Base-by-base conservation (phyloP, 37 sponge, comb jelly and placozoan genomes). In the Mnemiopsis leidyi region DNA sequence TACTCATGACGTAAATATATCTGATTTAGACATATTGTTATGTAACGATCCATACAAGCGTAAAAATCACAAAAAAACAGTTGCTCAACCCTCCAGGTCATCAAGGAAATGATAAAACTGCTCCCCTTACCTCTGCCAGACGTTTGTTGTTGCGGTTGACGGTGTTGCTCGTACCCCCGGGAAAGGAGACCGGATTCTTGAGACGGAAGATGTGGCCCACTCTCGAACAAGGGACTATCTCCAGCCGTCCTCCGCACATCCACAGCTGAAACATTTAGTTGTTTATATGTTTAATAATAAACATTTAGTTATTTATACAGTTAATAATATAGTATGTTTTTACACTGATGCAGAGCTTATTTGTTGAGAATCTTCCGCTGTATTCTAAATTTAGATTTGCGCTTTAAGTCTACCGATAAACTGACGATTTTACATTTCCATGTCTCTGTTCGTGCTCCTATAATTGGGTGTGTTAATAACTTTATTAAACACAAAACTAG, bases 201-300 rank as follows among this genome's bases (percentile, higher is more conserved):
- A 85, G 90, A 0, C 99, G 93, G 94, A 98, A 98, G 7, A 98
- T 95, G 94, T 98, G 99, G 0, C 99, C 99, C 23, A 98, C 99
- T 16, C 96, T 75, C 1, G 97, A 97, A 76, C 99, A 98, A 24
- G 99, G 99, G 31, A 98, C 93, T 36, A 98, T 94, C 93, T 98
- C 99, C 32, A 98, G 95, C 68, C 93, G 39, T 0, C 96, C 99
- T 23, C 99, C 99, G 94, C 99, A 98, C 96, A 96, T 96, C 99
- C 99, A 98, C 21, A 98, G 93, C 96, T 96, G 69, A 7, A 28
- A 23, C 20, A 71, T 29, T 0, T 25, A 28, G 61, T 5, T 28
- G n/a, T n/a, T n/a, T 67, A 67, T 67, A 13, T 21, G 18, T 67
- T 21, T 20, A 67, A 21, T 21, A 67, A 21, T 67, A 21, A 20